Evolutionary conservation across 2,113 vertebrate species (phyloP).

Genomic region (rat (Rattus norvegicus)): GRCr8 NC_086022.1:14239001-14239500

Average conservation of each 20-base stretch:
- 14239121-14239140: neutral
- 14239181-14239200: neutral
- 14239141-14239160: neutral
- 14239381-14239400: neutral
- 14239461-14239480: neutral
- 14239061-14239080: neutral
- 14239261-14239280: neutral
- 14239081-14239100: neutral
- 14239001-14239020: neutral
- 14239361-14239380: neutral
- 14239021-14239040: neutral
- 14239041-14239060: neutral
- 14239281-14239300: neutral
- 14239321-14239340: neutral
- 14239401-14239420: neutral
- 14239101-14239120: too few species aligned
- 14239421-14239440: neutral
- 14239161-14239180: neutral
- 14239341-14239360: neutral
- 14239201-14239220: neutral
- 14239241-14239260: neutral
- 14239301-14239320: neutral
- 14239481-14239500: neutral
- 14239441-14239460: neutral
- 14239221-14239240: neutral